Evolutionary conservation across 2,113 vertebrate species (phyloP).

Genomic region (Taurulus bubalis): DNA sequence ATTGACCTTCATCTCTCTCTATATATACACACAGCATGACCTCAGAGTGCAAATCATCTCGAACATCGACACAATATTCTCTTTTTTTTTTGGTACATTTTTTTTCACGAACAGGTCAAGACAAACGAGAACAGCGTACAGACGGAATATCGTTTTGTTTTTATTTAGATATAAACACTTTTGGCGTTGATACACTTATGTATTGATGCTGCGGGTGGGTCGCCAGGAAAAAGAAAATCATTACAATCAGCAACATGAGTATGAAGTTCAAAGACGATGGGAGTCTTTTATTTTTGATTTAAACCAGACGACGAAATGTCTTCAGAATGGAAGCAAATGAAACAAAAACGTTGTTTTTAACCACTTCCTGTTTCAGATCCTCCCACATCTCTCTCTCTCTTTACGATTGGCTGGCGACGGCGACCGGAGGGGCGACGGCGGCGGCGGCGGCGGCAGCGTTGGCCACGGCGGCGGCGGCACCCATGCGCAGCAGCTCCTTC

Average conservation of each 20-base stretch:
- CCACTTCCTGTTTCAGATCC: slow-evolving; percentile 19
- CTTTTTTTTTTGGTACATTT: slow-evolving; percentile 18
- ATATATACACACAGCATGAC: slow-evolving; percentile 53
- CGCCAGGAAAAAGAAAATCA: slow-evolving; percentile 7
- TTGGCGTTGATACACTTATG: background rate
- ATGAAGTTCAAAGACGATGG: slow-evolving; percentile 11
- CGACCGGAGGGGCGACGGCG: slow-evolving; percentile 46
- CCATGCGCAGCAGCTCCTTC: slow-evolving; percentile 93
- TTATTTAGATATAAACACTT: slow-evolving; percentile 27
- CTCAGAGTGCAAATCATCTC: slow-evolving; percentile 47
- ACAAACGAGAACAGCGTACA: slow-evolving; percentile 30
- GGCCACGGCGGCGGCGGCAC: slow-evolving; percentile 48
- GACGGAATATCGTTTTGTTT: slow-evolving; percentile 6
- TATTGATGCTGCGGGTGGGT: slow-evolving; percentile 21
- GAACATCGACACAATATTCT: slow-evolving; percentile 16
- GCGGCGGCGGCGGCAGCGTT: slow-evolving; percentile 31
- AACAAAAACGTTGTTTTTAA: background rate
- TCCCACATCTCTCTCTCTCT: background rate
- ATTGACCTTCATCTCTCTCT: slow-evolving; percentile 30
- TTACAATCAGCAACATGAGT: slow-evolving; percentile 33
- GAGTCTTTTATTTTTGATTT: slow-evolving; percentile 11
- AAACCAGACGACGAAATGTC: slow-evolving; percentile 10
- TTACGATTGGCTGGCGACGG: slow-evolving; percentile 82
- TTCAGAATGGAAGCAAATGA: slow-evolving; percentile 2
- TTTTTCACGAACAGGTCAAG: slow-evolving; percentile 29